A percentile compares a stretch with the other conserved stretches of the same genome.
Evolutionary conservation across 2,113 vertebrate species (phyloP).

Genomic region (Apodemus sylvaticus): DNA sequence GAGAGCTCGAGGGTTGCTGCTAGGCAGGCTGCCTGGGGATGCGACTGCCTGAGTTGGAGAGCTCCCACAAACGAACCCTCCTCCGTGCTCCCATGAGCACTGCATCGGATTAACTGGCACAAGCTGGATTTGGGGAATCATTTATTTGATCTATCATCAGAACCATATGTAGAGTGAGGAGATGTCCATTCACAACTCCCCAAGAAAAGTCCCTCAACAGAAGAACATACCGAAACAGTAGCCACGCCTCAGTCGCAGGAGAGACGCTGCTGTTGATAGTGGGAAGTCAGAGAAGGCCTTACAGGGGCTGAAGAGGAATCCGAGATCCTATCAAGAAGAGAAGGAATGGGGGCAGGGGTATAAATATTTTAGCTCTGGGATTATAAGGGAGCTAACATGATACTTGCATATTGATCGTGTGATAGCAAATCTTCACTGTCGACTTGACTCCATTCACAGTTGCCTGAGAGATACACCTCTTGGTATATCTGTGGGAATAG

Average conservation of each 20-base stretch:
- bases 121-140: neutral
- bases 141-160: neutral
- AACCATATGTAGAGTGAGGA: neutral
- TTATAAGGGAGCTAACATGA: neutral
- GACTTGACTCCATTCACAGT: neutral
- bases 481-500: neutral
- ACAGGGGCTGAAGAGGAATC: neutral
- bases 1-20: too few relatives aligned
- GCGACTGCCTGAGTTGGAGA: neutral
- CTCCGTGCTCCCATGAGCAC: neutral
- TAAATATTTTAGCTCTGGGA: neutral
- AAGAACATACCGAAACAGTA: neutral
- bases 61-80: neutral
- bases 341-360: neutral
- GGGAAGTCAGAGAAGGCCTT: neutral
- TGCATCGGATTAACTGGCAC: neutral
- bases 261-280: neutral
- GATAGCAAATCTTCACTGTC: neutral
- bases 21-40: neutral
- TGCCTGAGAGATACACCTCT: neutral
- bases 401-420: neutral
- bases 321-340: neutral
- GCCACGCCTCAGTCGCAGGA: fast-evolving
- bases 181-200: neutral
- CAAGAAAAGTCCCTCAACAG: neutral